Conservation (phyloP, 2,888 invertebrate genomes). For the Cataglyphis cursor region DNA sequence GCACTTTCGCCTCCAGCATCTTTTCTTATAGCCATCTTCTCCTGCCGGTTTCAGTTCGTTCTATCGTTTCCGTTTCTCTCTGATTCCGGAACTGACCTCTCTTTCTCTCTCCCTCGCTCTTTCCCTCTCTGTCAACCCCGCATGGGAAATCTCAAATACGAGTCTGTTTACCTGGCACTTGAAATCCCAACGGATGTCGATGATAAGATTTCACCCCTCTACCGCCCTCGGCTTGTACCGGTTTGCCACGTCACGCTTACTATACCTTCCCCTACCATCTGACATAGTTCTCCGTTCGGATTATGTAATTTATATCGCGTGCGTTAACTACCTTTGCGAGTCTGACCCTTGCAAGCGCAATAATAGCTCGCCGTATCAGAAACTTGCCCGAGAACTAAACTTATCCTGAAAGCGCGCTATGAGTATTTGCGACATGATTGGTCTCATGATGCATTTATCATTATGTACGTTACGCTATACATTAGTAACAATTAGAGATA, state of each 20-base stretch:
- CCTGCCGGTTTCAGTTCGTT: slow-evolving; percentile 16
- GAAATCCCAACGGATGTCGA: slow-evolving; percentile 76
- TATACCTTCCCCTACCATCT: slow-evolving; percentile 13
- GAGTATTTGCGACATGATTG: slow-evolving; percentile 29
- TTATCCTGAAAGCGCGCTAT: not conserved
- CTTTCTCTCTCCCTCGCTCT: not conserved
- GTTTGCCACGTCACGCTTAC: slow-evolving; percentile 44
- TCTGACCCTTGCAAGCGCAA: slow-evolving; percentile 43
- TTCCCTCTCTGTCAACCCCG: slow-evolving; percentile 72
- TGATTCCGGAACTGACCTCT: slow-evolving; percentile 33
- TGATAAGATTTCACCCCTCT: slow-evolving; percentile 79
- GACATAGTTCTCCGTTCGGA: slow-evolving; percentile 25
- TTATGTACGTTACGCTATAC: not conserved
- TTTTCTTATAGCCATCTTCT: slow-evolving; percentile 10
- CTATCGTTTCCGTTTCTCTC: slow-evolving; percentile 26
- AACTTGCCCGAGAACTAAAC: slow-evolving; percentile 24
- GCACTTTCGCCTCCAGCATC: slow-evolving; percentile 16
- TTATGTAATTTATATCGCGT: slow-evolving; percentile 53
- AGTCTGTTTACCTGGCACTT: slow-evolving; percentile 80
- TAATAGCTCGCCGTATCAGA: slow-evolving; percentile 42
- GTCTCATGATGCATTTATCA: slow-evolving; percentile 23
- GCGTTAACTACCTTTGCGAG: slow-evolving; percentile 50
- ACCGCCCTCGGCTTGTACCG: slow-evolving; percentile 36
- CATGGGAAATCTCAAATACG: slow-evolving; percentile 82
- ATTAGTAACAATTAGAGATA: slow-evolving; percentile 1